Evolutionary conservation across 2,888 invertebrate species (phyloP), one percentile per base, ranked within the genome.

Genomic region (Drosophila demipolita): DNA sequence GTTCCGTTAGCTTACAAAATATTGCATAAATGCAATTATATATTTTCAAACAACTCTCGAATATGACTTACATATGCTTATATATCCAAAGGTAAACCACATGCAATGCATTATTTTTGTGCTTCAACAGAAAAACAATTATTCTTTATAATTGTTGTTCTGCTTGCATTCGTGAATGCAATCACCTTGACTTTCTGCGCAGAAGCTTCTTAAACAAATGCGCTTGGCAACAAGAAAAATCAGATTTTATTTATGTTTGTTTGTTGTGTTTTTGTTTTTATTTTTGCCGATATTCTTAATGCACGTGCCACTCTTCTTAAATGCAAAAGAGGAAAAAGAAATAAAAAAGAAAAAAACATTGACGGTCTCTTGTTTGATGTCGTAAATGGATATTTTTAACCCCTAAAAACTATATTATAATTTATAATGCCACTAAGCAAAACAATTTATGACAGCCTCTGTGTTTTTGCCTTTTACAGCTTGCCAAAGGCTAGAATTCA

Each of bases 381-480:
- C 36, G 48, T 48, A 60, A 61, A 33, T 17, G 32, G 26, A 49
- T 76, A 67, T 68, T 69, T 75, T 52, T 64, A 54, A 50, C 45
- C 58, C 57, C 61, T 38, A n/a, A 54, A 38, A 33, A 48, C 49
- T 33, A 50, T n/a, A 69, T 52, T 62, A 53, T 61, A 62, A 54
- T 45, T 58, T 49, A 60, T 53, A 45, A 65, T 65, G 59, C 45
- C 53, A 60, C 52, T 58, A 38, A 12, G 58, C 66, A 62, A 59
- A 83, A 66, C 36, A 66, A 64, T 87, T 71, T 53, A 64, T 67
- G 64, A 75, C 54, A 50, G 23, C 63, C 62, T 61, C 50, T 80
- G 63, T 68, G 62, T 68, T 52, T 71, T 70, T 88, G 35, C 55
- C 77, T 69, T 78, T 83, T 88, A 64, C 83, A 88, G 83, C 63